phyloP scores from a whole-genome alignment of 2,113 vertebrate species.

The Pyxicephalus adspersus region DNA sequence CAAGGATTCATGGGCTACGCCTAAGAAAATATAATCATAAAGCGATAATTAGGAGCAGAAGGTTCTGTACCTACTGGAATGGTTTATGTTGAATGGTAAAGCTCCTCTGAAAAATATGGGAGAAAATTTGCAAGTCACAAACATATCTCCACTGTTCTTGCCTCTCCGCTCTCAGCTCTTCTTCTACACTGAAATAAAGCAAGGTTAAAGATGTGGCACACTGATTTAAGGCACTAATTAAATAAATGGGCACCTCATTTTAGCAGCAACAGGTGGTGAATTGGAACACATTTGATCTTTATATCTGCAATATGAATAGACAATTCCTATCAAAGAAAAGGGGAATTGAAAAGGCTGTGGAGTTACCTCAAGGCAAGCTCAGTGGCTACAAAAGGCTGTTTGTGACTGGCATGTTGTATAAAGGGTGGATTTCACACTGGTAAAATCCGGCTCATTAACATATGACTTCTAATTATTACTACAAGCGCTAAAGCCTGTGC shows the following conservation, averaged over 20 bases:
- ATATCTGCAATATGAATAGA: conserved; percentile 34
- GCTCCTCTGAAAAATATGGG: no score
- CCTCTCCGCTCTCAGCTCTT: no score
- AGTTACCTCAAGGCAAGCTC: conserved; percentile 33
- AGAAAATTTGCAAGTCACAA: no score
- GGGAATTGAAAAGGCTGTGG: conserved; percentile 2
- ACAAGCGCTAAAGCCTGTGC: neutral
- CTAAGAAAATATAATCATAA: no score
- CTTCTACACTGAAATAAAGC: neutral
- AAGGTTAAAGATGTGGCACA: neutral
- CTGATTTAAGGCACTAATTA: conserved; percentile 31
- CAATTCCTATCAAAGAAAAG: conserved; percentile 14
- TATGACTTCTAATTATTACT: conserved; percentile 50
- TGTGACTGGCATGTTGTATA: conserved; percentile 33
- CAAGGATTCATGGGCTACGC: no score
- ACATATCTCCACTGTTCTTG: no score
- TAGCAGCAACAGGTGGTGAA: conserved; percentile 51
- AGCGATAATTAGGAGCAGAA: no score
- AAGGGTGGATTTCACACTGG: conserved; percentile 46
- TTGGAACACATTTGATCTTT: conserved; percentile 21
- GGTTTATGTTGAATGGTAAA: no score
- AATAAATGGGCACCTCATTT: conserved; percentile 23
- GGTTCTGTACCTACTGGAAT: no score
- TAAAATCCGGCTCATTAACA: conserved; percentile 48
- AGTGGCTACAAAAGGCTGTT: conserved; percentile 40